Percentiles rank a stretch among this genome's conserved stretches.
phyloP scores from a whole-genome alignment of 1,140 invertebrate species.

The Aphelenchoides fujianensis region DNA sequence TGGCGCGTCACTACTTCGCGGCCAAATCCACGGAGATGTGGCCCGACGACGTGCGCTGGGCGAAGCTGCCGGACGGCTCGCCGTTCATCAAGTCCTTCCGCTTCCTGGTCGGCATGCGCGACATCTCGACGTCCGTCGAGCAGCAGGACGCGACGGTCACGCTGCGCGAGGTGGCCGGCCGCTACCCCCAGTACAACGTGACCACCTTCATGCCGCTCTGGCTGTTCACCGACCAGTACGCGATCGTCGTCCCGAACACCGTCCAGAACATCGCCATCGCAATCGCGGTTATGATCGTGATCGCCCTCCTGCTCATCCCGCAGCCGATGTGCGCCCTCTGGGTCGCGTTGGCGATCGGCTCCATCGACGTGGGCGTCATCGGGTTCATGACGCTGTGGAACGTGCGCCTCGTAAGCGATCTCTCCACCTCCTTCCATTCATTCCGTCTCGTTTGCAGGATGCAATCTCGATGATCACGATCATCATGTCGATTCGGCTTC shows the following conservation, averaged over 20 bases:
- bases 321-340: slow-evolving; percentile 86
- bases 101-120: slow-evolving; percentile 57
- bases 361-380: slow-evolving; percentile 87
- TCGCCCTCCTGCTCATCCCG: slow-evolving; percentile 92
- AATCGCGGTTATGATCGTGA: slow-evolving; percentile 87
- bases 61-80: slow-evolving; percentile 31
- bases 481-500: slow-evolving; percentile 97
- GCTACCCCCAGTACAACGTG: slow-evolving; percentile 76
- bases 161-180: slow-evolving; percentile 69
- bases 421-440: neutral
- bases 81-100: slow-evolving; percentile 49
- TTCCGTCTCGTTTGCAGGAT: slow-evolving; percentile 65
- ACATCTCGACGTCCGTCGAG: slow-evolving; percentile 57
- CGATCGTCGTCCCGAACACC: slow-evolving; percentile 66
- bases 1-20: slow-evolving; percentile 55
- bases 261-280: slow-evolving; percentile 85
- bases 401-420: slow-evolving; percentile 71
- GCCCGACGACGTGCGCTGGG: slow-evolving; percentile 61
- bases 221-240: slow-evolving; percentile 78
- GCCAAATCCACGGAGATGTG: slow-evolving; percentile 50
- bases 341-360: slow-evolving; percentile 90
- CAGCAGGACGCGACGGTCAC: slow-evolving; percentile 54
- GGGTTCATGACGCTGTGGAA: slow-evolving; percentile 95
- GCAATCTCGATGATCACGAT: slow-evolving; percentile 98
- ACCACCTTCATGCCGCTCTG: slow-evolving; percentile 91